A percentile compares a stretch with the other conserved stretches of the same genome.
phyloP scores from a whole-genome alignment of 2,113 vertebrate species.

The Capreolus pygargus region DNA sequence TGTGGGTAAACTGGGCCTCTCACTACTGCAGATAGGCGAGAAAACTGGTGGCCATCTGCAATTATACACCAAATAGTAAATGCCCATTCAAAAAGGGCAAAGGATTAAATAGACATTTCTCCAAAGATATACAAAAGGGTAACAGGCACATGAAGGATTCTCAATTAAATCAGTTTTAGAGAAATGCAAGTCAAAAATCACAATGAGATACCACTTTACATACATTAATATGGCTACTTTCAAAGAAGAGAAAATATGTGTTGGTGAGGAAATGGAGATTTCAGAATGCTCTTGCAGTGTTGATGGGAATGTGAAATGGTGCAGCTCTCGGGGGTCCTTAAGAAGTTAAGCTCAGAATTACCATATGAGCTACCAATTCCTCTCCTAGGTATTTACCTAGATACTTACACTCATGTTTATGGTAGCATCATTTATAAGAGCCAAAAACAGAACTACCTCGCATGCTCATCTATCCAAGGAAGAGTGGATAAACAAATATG shows the following conservation, averaged over 20 bases:
- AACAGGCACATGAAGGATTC: not conserved
- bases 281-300: not conserved
- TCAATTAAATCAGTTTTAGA: not conserved
- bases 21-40: not conserved
- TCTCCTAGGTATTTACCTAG: not conserved
- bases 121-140: not conserved
- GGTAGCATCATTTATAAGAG: not conserved
- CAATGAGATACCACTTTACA: not conserved
- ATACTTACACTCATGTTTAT: not conserved
- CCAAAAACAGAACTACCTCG: not conserved
- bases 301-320: not conserved
- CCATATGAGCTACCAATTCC: not conserved
- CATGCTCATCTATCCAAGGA: not conserved
- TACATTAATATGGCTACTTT: not conserved
- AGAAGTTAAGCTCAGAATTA: not conserved
- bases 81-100: not conserved
- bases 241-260: not conserved
- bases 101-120: not conserved
- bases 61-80: not conserved
- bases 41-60: not conserved
- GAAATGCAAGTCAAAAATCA: not conserved
- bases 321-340: not conserved
- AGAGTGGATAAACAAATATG: not conserved
- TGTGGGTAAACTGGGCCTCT: not conserved
- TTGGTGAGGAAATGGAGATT: not conserved